Conservation (phyloP, 2,797 vertebrate species). For the Xenopus petersii region DNA sequence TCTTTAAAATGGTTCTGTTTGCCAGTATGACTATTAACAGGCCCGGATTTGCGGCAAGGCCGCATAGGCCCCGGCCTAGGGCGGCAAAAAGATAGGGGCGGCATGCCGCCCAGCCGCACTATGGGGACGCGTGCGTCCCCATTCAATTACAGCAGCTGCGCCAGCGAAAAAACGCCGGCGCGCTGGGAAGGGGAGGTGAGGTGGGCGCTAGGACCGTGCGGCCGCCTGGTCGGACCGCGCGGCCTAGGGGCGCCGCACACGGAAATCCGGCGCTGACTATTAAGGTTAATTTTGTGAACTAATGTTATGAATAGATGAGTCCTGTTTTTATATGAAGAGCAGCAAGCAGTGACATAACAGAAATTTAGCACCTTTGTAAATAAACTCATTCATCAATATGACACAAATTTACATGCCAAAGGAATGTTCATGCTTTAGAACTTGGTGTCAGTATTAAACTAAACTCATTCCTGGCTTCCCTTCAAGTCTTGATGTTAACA, state of each 20-base stretch:
- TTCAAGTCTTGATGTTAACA: conserved; percentile 31
- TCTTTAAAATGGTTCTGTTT: background rate
- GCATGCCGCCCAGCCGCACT: too few species aligned
- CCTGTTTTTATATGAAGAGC: background rate
- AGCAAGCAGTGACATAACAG: background rate
- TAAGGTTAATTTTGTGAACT: background rate
- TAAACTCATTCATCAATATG: conserved; percentile 14
- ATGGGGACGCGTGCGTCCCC: too few species aligned
- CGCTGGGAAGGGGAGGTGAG: too few species aligned
- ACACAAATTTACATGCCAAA: conserved; percentile 10
- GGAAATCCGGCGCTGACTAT: too few species aligned
- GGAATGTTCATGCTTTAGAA: conserved; percentile 16
- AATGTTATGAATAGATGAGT: conserved; percentile 2
- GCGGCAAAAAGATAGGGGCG: too few species aligned
- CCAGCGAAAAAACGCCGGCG: too few species aligned
- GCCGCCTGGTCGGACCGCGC: too few species aligned
- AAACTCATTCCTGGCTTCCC: conserved; percentile 29
- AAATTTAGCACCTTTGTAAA: conserved; percentile 8
- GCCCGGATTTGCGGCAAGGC: too few species aligned
- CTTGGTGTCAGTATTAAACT: conserved; percentile 22
- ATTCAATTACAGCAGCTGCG: too few species aligned
- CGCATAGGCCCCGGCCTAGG: too few species aligned
- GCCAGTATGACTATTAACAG: background rate
- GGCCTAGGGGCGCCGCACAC: too few species aligned
- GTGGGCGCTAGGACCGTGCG: too few species aligned